Percentiles rank a stretch among this genome's conserved stretches.
These are phyloP conservation scores for Micronycteris hirsuta DNA, from an alignment of 2,113 vertebrate species.

Conservation along the genomic window DNA sequence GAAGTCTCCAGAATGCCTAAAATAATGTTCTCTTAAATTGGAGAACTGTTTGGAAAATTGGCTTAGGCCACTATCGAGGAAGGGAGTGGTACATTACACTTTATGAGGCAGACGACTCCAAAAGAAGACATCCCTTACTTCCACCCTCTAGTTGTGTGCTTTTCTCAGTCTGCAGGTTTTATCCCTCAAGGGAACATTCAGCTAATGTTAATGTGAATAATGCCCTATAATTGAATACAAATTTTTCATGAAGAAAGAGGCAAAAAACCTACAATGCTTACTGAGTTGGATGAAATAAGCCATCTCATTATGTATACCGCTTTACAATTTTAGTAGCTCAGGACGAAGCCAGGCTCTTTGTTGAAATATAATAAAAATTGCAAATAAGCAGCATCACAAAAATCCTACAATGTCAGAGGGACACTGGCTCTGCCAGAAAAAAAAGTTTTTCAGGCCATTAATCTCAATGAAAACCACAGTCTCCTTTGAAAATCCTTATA, in stretches of 20 bases:
- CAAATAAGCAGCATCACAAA: background rate
- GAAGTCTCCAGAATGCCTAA: background rate
- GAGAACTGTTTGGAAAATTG: background rate
- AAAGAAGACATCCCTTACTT: background rate
- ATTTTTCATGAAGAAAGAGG: background rate
- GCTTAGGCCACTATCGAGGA: background rate
- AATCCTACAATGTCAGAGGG: background rate
- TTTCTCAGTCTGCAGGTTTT: background rate
- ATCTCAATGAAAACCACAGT: slow-evolving; percentile 25
- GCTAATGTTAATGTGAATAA: background rate
- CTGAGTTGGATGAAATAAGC: background rate
- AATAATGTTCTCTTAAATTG: background rate
- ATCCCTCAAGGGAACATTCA: background rate
- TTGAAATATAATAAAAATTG: slow-evolving; percentile 33
- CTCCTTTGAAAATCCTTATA: background rate
- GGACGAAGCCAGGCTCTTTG: background rate
- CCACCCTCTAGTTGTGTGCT: background rate
- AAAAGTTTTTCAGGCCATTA: background rate
- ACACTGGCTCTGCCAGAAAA: background rate
- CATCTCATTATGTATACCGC: background rate
- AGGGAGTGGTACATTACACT: background rate
- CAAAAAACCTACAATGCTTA: background rate
- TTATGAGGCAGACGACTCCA: background rate
- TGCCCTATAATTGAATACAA: background rate
- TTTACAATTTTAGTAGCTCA: background rate